These are phyloP conservation scores for Acrossocheilus fasciatus DNA, from an alignment of 2,797 vertebrate genomes.

Conservation along the genomic window DNA sequence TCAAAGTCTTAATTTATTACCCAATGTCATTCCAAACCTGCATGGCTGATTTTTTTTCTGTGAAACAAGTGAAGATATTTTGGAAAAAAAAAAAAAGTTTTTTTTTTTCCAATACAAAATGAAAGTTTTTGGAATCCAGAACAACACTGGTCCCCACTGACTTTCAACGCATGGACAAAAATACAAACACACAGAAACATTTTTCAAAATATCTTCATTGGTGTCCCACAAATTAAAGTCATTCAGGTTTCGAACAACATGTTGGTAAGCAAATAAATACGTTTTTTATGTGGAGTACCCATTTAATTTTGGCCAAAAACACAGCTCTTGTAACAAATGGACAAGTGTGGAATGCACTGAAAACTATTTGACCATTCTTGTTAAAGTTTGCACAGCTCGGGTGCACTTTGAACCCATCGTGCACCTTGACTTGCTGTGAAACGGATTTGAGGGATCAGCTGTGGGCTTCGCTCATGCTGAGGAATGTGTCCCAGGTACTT, in stretches of 20 bases:
- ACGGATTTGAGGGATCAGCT: constrained; percentile 68
- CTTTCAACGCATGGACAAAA: not conserved
- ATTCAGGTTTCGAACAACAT: not conserved
- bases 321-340: not conserved
- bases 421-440: constrained; percentile 76
- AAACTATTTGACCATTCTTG: constrained; percentile 51
- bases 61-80: not conserved
- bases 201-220: not conserved
- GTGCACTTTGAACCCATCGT: constrained; percentile 75
- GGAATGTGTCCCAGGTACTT: constrained; percentile 78
- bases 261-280: not conserved
- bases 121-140: not conserved
- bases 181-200: not conserved
- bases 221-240: not conserved
- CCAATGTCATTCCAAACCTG: not conserved
- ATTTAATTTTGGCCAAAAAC: not conserved
- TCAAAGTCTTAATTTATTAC: not conserved
- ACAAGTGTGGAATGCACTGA: not conserved
- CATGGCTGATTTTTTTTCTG: not conserved
- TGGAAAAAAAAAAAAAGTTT: too few species aligned
- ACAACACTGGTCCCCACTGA: not conserved
- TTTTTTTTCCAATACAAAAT: not conserved
- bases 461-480: constrained; percentile 43
- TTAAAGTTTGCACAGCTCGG: constrained; percentile 66
- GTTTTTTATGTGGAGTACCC: not conserved